Evolutionary conservation across 1,140 invertebrate genomes (phyloP).

Genomic region (Notospermus geniculatus): DNA sequence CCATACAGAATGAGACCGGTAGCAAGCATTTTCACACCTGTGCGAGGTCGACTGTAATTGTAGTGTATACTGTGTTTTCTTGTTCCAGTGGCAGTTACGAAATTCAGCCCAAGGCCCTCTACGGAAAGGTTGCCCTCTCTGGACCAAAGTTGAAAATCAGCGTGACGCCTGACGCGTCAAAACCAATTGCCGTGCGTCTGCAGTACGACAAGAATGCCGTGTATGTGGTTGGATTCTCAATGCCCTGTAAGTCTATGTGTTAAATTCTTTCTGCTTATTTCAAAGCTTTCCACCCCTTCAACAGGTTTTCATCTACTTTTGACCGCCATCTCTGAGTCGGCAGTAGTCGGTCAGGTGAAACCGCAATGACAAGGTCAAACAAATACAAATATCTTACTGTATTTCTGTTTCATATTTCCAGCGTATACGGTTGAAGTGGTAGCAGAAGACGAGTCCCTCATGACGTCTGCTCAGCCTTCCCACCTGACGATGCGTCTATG

Average conservation of each 20-base stretch:
- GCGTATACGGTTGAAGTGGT: constrained; percentile 45
- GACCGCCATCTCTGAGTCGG: not conserved
- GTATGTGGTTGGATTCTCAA: constrained; percentile 38
- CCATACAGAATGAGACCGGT: not conserved
- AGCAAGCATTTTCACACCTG: not conserved
- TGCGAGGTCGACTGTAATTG: not conserved
- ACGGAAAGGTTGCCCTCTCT: constrained; percentile 29
- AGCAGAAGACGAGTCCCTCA: constrained; percentile 42
- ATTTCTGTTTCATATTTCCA: constrained; percentile 27
- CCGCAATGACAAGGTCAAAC: too few relatives aligned
- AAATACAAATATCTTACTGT: not conserved
- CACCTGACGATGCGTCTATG: constrained; percentile 48
- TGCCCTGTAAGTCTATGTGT: constrained; percentile 48
- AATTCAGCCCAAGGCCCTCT: constrained; percentile 46
- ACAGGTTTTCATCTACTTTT: too few relatives aligned
- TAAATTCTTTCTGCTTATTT: too few relatives aligned
- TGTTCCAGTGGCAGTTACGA: constrained; percentile 47
- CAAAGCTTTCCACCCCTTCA: too few relatives aligned
- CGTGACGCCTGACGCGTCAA: constrained; percentile 44
- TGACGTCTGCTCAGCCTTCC: constrained; percentile 34
- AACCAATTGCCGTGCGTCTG: constrained; percentile 40
- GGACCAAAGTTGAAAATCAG: constrained; percentile 44
- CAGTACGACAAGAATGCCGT: constrained; percentile 37
- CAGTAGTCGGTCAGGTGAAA: too few relatives aligned
- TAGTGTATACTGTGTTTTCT: constrained; percentile 12